Base-by-base conservation (phyloP, 2,113 vertebrate genomes). In the Cariama cristata region DNA sequence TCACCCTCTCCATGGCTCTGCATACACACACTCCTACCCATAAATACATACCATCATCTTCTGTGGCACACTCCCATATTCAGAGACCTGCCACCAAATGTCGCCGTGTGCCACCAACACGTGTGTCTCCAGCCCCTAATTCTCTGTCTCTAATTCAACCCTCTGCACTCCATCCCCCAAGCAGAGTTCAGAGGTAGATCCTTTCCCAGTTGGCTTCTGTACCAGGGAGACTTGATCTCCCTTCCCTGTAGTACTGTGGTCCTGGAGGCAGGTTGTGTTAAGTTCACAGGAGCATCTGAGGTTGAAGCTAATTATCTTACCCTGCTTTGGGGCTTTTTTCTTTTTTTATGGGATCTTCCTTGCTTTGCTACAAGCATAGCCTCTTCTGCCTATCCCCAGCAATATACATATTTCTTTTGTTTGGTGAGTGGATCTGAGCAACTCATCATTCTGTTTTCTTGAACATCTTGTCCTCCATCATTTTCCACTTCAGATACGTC, bases 41-140 rank as follows among this genome's bases (percentile, higher is more conserved):
- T 23, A 40, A 73, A 77, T 13, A 33, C 2, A 35, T 12, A 11
- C 14, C 6, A 21, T 44, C 6, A 16, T 28, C 60, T 42, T 53
- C n/a, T 40, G 10, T 45, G 32, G 26, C 44, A 27, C 21, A 3
- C 30, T 60, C 20, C 14, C 35, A 56, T 17, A 9, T 35, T 27
- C 26, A 50, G 4, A 27, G 10, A 27, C 27, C 33, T 79, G 56
- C 27, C n/a, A n/a, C 20, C 18, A 47, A 35, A 53, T 2, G 32
- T 21, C 8, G 15, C 24, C 3, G 0, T 21, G 21, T 68, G 47
- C 19, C 81, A 60, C 40, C 40, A 79, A 12, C 7, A 24, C 1
- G 1, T 30, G 20, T 59, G 38, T 60, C 26, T 52, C 50, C 50
- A 55, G n/a, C 9, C 28, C 23, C 4, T 23, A 6, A 16, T n/a